Conservation (phyloP, 1,140 invertebrate species). For the Heliconius himera region DNA sequence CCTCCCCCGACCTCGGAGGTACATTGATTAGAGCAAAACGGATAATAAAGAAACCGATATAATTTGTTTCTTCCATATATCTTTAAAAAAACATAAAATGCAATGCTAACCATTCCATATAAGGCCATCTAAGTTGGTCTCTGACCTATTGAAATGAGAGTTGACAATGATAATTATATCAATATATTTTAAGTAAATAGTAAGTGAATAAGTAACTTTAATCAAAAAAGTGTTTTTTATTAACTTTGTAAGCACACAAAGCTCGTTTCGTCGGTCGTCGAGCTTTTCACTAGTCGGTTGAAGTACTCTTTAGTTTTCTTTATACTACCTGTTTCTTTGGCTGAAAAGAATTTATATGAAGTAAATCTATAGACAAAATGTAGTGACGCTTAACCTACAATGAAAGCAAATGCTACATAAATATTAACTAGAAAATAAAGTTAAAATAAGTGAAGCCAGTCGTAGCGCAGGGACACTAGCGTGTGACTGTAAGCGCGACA, state of each 20-base stretch:
- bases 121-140: not conserved
- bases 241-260: not conserved
- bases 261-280: not conserved
- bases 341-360: not conserved
- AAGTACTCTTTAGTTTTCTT: not conserved
- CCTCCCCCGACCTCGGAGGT: conserved; percentile 29
- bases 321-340: not conserved
- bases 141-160: not conserved
- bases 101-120: not conserved
- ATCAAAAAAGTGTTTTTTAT: no score
- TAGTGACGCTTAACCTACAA: no score
- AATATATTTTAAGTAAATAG: not conserved
- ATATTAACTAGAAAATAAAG: no score
- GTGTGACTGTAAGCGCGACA: no score
- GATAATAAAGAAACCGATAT: conserved; percentile 12
- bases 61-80: conserved; percentile 12
- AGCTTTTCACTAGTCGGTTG: not conserved
- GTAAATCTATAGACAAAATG: no score
- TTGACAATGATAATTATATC: not conserved
- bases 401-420: no score
- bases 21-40: conserved; percentile 22
- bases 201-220: no score
- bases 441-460: no score
- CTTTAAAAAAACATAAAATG: conserved; percentile 1
- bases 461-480: no score